Evolutionary conservation across 1,140 invertebrate genomes (phyloP), one percentile per base, ranked within the genome.

Genomic region (Lasaia peninsularis): DNA sequence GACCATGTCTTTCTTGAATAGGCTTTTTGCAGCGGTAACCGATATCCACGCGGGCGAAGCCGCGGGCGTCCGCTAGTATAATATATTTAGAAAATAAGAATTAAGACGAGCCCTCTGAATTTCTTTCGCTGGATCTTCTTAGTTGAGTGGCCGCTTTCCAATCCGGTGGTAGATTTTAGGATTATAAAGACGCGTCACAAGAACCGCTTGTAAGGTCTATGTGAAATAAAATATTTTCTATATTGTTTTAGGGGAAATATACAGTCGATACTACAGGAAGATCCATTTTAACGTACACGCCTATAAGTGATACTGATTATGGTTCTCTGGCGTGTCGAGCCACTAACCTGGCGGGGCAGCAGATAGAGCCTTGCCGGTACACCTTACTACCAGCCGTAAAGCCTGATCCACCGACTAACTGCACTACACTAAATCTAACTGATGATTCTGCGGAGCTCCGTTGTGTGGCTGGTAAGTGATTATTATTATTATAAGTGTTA

Each of bases 331-430:
- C 92, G 0, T 95, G 94, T 69, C 91, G 91, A 78, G 92, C 92
- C 3, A 92, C 90, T 34, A 95, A 95, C 72, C 86, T 91, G 0
- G 92, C 93, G 1, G 94, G 94, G 8, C 91, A 92, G 53, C 93
- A 94, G 73, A 86, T 87, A 33, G 92, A 92, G 31, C 92, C 94
- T 0, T 95, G 94, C 80, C 88, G 92, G 37, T 94, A 94, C 74
- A 92, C 92, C 50, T 90, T 95, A 31, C 91, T 94, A 49, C 92
- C 93, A 8, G 93, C 93, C 14, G 93, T 93, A 87, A 91, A 92
- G 32, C 95, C 95, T 7, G 94, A 96, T 62, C 91, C 94, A 11
- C 91, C 95, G 9, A 89, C 92, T 51, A 96, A 96, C 77, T 97
- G 95, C 82, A 92, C 92, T 9, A 85, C 95, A 7, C 80, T 93